phyloP scores from a whole-genome alignment of 1,140 invertebrate species.

The Pseudachorutes palmiensis region DNA sequence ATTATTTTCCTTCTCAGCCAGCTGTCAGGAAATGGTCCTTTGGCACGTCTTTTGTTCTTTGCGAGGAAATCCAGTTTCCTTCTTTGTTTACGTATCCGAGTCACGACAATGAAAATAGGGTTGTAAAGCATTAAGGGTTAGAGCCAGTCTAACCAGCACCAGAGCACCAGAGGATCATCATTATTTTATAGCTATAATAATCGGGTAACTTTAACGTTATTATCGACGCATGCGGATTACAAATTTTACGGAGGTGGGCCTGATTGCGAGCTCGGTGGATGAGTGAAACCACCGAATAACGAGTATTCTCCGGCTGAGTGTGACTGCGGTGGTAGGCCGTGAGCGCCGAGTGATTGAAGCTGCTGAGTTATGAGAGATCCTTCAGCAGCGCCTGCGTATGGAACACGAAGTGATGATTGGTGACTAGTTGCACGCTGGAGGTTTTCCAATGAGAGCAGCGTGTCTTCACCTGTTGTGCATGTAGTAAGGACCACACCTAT shows the following conservation, averaged over 20 bases:
- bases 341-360: not conserved
- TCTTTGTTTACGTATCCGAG: not conserved
- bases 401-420: conserved; percentile 32
- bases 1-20: not conserved
- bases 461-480: conserved; percentile 27
- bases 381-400: conserved; percentile 16
- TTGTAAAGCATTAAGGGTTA: not conserved
- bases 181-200: not conserved
- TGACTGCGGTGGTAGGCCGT: conserved; percentile 9
- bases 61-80: conserved; percentile 6
- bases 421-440: conserved; percentile 24
- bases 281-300: conserved; percentile 21
- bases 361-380: not conserved
- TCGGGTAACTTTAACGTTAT: not conserved
- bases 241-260: not conserved
- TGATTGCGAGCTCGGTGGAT: not conserved
- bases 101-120: not conserved
- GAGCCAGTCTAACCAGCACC: not conserved
- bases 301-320: conserved; percentile 29
- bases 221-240: not conserved
- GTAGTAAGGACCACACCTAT: conserved; percentile 35
- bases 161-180: too few species aligned
- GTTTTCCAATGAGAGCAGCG: conserved; percentile 21
- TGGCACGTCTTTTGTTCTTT: not conserved
- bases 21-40: conserved; percentile 4